phyloP scores from a whole-genome alignment of 2,113 vertebrate genomes.

The Phylloscopus trochiloides region DNA sequence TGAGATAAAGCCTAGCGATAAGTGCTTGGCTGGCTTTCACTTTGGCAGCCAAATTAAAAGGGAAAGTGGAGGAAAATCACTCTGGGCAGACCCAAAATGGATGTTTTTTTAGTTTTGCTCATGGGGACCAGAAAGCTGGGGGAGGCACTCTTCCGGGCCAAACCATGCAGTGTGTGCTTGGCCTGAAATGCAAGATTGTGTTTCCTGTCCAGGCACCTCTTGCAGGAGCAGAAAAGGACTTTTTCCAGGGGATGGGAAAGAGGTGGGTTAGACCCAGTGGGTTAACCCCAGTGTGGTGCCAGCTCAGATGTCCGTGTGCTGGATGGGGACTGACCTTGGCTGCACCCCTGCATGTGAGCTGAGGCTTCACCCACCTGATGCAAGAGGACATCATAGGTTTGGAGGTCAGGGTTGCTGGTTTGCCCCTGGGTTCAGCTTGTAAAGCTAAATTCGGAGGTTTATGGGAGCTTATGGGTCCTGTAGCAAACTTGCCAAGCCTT shows the following conservation, averaged over 20 bases:
- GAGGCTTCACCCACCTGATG: background rate
- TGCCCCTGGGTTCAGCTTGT: background rate
- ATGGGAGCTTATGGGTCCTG: background rate
- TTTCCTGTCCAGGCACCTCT: background rate
- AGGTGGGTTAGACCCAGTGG: background rate
- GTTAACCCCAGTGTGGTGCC: background rate
- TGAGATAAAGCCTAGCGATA: conserved; percentile 41
- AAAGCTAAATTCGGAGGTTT: background rate
- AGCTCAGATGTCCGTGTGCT: accelerated
- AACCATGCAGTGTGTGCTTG: background rate
- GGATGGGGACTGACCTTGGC: background rate
- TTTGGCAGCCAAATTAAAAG: conserved; percentile 49
- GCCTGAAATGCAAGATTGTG: background rate
- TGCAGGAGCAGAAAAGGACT: background rate
- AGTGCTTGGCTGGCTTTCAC: conserved; percentile 39
- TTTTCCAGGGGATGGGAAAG: background rate
- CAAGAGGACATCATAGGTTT: background rate
- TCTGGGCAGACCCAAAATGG: conserved; percentile 32
- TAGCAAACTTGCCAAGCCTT: background rate
- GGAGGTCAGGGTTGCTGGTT: background rate
- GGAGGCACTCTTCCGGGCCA: background rate
- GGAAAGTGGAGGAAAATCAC: conserved; percentile 21
- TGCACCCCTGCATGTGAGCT: background rate
- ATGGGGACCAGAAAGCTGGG: background rate
- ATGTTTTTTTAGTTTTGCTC: background rate